These are phyloP conservation scores for Apotomis turbidana DNA, from an alignment of 2,888 invertebrate species.

Conservation along the genomic window DNA sequence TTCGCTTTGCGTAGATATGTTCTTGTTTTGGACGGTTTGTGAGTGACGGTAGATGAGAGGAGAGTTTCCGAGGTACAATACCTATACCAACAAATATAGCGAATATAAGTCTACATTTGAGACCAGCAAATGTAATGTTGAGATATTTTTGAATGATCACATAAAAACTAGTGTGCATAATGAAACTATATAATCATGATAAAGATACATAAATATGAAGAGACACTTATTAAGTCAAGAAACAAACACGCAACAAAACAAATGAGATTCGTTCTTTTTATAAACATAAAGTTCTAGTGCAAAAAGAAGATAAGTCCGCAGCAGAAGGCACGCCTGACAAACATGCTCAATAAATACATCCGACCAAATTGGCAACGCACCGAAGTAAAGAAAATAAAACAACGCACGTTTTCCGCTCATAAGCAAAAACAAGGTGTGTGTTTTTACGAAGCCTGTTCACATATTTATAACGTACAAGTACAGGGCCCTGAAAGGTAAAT, in stretches of 20 bases:
- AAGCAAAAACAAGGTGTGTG: slow-evolving; percentile 31
- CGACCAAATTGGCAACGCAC: neutral
- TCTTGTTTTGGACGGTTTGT: slow-evolving; percentile 5
- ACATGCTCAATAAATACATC: slow-evolving; percentile 16
- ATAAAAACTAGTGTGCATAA: too few species aligned
- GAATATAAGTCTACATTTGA: too few species aligned
- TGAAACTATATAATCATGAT: too few species aligned
- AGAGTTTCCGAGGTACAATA: neutral
- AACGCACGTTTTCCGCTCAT: slow-evolving; percentile 6
- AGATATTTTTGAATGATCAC: too few species aligned
- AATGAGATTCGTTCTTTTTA: neutral
- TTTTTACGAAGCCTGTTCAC: slow-evolving; percentile 35
- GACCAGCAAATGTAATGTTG: too few species aligned
- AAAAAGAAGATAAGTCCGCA: neutral
- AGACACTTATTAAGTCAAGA: too few species aligned
- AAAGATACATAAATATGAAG: too few species aligned
- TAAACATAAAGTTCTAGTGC: neutral
- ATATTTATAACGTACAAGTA: slow-evolving; percentile 36
- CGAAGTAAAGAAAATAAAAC: slow-evolving; percentile 7
- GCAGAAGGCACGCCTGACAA: neutral
- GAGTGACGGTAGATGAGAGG: slow-evolving; percentile 1
- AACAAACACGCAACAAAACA: too few species aligned
- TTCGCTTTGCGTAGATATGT: slow-evolving; percentile 44
- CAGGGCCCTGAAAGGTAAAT: slow-evolving; percentile 38
- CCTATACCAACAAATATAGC: too few species aligned